These are phyloP conservation scores for Mus spretus DNA, from an alignment of 2,797 vertebrate species.

Conservation along the genomic window DNA sequence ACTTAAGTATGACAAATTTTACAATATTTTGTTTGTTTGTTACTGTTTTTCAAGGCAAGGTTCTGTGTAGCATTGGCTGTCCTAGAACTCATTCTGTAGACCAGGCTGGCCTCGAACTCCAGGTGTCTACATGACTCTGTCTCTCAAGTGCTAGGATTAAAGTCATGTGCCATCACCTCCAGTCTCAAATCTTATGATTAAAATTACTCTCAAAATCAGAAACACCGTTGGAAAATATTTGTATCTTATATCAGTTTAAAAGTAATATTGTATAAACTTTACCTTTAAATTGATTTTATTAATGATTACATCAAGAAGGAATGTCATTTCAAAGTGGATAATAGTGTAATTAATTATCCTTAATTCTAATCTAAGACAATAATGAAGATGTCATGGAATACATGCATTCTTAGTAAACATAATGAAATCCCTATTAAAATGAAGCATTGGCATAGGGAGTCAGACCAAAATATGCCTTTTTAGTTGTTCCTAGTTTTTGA, in stretches of 20 bases:
- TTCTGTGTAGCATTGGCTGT: not conserved
- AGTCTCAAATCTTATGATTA: not conserved
- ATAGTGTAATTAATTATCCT: not conserved
- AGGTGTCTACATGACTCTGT: not conserved
- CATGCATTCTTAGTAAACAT: not conserved
- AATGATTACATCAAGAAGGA: not conserved
- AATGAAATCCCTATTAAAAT: not conserved
- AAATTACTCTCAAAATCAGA: not conserved
- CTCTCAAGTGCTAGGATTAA: not conserved
- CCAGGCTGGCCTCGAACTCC: not conserved
- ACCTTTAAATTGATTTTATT: slow-evolving; percentile 25
- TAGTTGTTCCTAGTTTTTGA: slow-evolving; percentile 71
- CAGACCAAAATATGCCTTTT: not conserved
- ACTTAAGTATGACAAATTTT: not conserved
- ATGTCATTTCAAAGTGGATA: not conserved
- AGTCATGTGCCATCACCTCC: not conserved
- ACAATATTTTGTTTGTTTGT: not conserved
- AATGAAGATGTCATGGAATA: not conserved
- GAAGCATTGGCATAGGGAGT: slow-evolving; percentile 4
- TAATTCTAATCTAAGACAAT: not conserved
- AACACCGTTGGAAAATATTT: not conserved
- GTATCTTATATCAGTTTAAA: not conserved
- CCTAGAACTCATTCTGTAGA: not conserved
- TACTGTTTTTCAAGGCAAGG: not conserved
- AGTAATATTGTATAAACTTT: not conserved